Conservation (phyloP, 2,888 invertebrate genomes). For the Cryptophagus acutangulus region DNA sequence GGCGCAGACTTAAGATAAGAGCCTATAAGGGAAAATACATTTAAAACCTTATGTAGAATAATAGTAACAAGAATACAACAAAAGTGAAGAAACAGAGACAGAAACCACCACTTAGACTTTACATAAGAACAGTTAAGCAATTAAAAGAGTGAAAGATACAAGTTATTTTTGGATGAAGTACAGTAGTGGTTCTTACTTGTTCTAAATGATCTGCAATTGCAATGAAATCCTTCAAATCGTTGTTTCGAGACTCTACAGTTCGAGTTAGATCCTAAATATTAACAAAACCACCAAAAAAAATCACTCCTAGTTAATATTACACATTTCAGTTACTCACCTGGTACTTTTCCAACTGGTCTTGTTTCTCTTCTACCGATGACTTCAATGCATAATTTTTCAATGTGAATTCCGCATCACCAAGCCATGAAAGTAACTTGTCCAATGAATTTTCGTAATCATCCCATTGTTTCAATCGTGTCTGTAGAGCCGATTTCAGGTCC, state of each 20-base stretch:
- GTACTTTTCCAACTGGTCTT: conserved; percentile 83
- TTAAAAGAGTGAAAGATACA: too few species aligned
- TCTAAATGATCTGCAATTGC: conserved; percentile 74
- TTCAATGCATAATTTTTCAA: conserved; percentile 81
- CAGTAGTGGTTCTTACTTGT: conserved; percentile 76
- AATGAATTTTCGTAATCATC: conserved; percentile 82
- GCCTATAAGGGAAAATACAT: conserved; percentile 60
- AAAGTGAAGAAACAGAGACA: conserved; percentile 5
- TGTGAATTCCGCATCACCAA: conserved; percentile 78
- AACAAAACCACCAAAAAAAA: conserved; percentile 8
- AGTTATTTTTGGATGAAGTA: too few species aligned
- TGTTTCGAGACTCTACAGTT: conserved; percentile 65
- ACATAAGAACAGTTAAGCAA: conserved; percentile 10
- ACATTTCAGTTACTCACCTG: conserved; percentile 61
- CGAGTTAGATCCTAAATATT: conserved; percentile 67
- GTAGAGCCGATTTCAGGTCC: conserved; percentile 73
- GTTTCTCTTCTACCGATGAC: conserved; percentile 83
- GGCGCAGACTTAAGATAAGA: conserved; percentile 69
- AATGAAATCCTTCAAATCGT: conserved; percentile 68
- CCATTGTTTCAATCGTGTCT: conserved; percentile 86
- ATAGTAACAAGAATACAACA: conserved; percentile 10
- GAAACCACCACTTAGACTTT: conserved; percentile 3
- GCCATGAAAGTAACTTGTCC: conserved; percentile 76
- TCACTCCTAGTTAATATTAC: conserved; percentile 1
- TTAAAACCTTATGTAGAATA: conserved; percentile 10